phyloP scores from a whole-genome alignment of 2,113 vertebrate genomes.

The Paradoxurus hermaphroditus region DNA sequence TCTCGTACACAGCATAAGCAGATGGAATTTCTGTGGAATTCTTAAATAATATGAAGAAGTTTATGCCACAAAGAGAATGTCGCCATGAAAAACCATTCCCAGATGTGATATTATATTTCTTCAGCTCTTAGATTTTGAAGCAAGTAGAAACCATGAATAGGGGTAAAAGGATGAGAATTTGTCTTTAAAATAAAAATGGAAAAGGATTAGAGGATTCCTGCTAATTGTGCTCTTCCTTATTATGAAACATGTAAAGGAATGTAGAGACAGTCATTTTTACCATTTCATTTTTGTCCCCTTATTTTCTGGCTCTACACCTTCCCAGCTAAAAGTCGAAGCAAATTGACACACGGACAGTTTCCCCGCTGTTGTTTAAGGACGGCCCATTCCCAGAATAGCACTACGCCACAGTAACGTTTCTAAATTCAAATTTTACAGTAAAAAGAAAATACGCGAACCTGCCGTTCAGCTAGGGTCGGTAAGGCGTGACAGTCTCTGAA shows the following conservation, averaged over 20 bases:
- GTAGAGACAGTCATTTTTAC: neutral
- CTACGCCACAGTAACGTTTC: neutral
- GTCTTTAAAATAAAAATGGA: neutral
- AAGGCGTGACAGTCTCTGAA: neutral
- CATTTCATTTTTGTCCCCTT: neutral
- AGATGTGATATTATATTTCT: slow-evolving; percentile 39
- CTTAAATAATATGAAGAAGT: slow-evolving; percentile 17
- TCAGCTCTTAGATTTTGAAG: slow-evolving; percentile 18
- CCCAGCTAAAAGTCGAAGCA: neutral
- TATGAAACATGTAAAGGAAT: neutral
- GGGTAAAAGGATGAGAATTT: slow-evolving; percentile 3
- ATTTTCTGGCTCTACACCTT: neutral
- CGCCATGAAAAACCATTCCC: slow-evolving; percentile 21
- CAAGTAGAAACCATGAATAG: slow-evolving; percentile 7
- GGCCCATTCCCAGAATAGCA: neutral
- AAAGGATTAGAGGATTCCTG: neutral
- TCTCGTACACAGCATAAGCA: neutral
- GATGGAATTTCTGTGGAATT: slow-evolving; percentile 41
- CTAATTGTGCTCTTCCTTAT: neutral
- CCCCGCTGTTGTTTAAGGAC: neutral
- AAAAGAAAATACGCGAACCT: neutral
- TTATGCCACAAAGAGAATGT: slow-evolving; percentile 20
- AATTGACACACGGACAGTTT: neutral
- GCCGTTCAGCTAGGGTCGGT: neutral
- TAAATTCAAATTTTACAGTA: slow-evolving; percentile 10